Conservation (phyloP, 2,113 vertebrate species). For the Solenodon paradoxus region DNA sequence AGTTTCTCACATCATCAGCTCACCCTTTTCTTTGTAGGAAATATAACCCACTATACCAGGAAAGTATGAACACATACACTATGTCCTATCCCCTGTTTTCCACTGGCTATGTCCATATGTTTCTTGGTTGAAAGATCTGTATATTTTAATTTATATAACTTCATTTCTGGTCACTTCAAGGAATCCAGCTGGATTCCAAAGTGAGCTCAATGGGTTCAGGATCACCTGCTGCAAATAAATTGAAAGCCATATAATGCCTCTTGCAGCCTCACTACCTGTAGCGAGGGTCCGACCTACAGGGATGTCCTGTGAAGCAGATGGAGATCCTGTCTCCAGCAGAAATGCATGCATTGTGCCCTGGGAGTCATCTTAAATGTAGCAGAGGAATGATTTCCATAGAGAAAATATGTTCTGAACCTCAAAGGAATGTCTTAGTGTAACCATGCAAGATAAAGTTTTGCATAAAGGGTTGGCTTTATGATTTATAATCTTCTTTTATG, state of each 20-base stretch:
- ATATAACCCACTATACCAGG: not conserved
- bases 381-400: not conserved
- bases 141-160: not conserved
- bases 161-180: not conserved
- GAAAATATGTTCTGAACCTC: conserved; percentile 37
- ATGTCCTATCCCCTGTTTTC: not conserved
- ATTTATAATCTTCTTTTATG: conserved; percentile 64
- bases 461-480: conserved; percentile 47
- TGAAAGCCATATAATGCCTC: no score
- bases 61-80: rapidly evolving
- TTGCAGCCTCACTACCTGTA: not conserved
- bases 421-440: conserved; percentile 24
- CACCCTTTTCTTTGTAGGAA: not conserved
- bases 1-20: not conserved
- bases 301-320: not conserved
- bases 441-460: conserved; percentile 41
- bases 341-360: not conserved
- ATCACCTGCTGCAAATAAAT: not conserved
- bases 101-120: not conserved
- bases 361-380: not conserved
- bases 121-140: not conserved
- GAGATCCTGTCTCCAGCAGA: not conserved
- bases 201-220: not conserved
- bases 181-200: not conserved
- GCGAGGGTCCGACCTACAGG: not conserved